Percentiles rank a stretch among this genome's conserved stretches.
These are phyloP conservation scores for Zaprionus lineosus DNA, from an alignment of 2,888 invertebrate species.

Conservation along the genomic window DNA sequence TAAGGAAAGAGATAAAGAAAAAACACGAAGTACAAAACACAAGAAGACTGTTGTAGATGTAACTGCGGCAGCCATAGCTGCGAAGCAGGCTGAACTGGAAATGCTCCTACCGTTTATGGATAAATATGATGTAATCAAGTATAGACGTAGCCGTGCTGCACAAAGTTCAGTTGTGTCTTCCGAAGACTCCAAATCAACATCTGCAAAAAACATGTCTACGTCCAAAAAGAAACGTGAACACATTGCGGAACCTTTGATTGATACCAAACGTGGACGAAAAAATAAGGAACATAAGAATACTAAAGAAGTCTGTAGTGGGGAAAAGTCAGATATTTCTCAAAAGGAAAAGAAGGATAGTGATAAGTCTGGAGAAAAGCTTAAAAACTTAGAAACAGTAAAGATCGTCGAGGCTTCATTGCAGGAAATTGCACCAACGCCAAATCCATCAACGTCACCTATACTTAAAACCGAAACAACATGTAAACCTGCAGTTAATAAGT, in stretches of 20 bases:
- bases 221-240: constrained; percentile 53
- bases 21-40: constrained; percentile 44
- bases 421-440: constrained; percentile 15
- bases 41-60: constrained; percentile 61
- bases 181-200: constrained; percentile 54
- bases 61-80: constrained; percentile 71
- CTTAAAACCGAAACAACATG: constrained; percentile 9
- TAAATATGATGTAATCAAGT: constrained; percentile 86
- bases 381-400: constrained; percentile 37
- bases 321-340: constrained; percentile 13
- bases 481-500: constrained; percentile 20
- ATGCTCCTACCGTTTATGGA: constrained; percentile 83
- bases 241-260: constrained; percentile 30
- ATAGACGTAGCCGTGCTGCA: constrained; percentile 84
- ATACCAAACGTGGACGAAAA: constrained; percentile 56
- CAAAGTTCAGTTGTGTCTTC: constrained; percentile 65
- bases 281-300: constrained; percentile 60
- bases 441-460: neutral
- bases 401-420: constrained; percentile 19
- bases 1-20: constrained; percentile 49
- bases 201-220: constrained; percentile 40
- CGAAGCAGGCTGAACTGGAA: constrained; percentile 76
- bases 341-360: constrained; percentile 29
- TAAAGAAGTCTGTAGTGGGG: constrained; percentile 47
- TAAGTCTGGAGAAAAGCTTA: constrained; percentile 43